Conservation (phyloP, 2,888 invertebrate species). For the Melanostoma mellinum region DNA sequence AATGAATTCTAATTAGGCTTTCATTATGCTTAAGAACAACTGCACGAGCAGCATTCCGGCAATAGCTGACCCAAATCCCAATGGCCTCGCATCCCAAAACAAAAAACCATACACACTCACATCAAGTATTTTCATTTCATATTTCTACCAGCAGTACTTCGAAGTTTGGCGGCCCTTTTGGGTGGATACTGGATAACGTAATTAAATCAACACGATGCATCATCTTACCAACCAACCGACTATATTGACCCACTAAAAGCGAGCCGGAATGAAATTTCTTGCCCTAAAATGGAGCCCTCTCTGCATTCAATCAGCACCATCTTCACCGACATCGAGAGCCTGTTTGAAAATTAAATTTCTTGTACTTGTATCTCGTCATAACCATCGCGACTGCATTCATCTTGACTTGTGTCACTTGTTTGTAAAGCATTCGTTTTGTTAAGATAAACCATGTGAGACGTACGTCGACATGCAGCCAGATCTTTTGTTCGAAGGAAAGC, state of each 20-base stretch:
- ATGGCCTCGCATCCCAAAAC: constrained; percentile 20
- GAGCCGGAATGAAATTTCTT: constrained; percentile 56
- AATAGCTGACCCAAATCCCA: constrained; percentile 50
- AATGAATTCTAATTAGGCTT: constrained; percentile 12
- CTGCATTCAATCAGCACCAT: constrained; percentile 23
- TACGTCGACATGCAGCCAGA: neutral
- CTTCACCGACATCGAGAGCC: constrained; percentile 25
- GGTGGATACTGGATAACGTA: neutral
- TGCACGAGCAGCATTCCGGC: constrained; percentile 28
- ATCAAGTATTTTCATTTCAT: constrained; percentile 9
- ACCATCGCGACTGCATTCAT: constrained; percentile 5
- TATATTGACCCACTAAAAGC: constrained; percentile 49
- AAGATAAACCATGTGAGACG: constrained; percentile 8
- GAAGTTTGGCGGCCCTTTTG: constrained; percentile 9
- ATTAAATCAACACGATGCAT: constrained; percentile 7
- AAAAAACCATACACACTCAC: constrained; percentile 16
- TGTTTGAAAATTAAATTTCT: constrained; percentile 52
- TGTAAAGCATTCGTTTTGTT: constrained; percentile 26
- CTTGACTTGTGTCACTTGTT: constrained; percentile 41
- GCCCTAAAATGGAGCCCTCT: constrained; percentile 53
- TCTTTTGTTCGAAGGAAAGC: constrained; percentile 18
- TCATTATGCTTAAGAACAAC: constrained; percentile 13
- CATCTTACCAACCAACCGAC: constrained; percentile 30
- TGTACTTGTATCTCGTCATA: constrained; percentile 34
- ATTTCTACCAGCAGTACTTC: constrained; percentile 6